These are phyloP conservation scores for Acyrthosiphon pisum DNA, from an alignment of 1,140 invertebrate species.

Conservation along the genomic window DNA sequence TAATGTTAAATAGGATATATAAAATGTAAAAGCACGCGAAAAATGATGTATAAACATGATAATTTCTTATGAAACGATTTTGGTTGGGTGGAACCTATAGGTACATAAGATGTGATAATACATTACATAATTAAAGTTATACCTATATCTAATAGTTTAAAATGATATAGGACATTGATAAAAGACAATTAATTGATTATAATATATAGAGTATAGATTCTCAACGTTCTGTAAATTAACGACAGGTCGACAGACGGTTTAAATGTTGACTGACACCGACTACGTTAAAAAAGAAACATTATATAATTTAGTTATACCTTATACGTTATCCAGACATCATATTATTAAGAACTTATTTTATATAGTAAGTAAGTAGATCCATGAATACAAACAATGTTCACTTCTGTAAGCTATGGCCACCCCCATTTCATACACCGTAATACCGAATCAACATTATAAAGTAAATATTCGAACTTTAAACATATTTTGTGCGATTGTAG, in stretches of 20 bases:
- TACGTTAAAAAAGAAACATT: not conserved
- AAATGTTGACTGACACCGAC: not conserved
- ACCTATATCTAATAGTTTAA: too few species aligned
- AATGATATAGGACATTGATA: not conserved
- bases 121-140: too few species aligned
- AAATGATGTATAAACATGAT: not conserved
- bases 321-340: not conserved
- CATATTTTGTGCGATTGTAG: not conserved
- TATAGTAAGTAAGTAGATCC: not conserved
- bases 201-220: not conserved
- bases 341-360: not conserved
- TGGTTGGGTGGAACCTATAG: not conserved
- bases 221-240: not conserved
- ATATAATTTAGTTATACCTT: not conserved
- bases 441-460: not conserved
- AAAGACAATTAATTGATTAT: too few species aligned
- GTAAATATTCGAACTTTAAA: not conserved
- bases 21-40: not conserved
- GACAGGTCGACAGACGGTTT: not conserved
- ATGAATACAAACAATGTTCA: not conserved
- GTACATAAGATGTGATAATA: too few species aligned
- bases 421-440: not conserved
- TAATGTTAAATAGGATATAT: not conserved
- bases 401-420: not conserved
- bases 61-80: not conserved